These are phyloP conservation scores for Stenoptilia bipunctidactyla DNA, from an alignment of 2,888 invertebrate species.

Conservation along the genomic window DNA sequence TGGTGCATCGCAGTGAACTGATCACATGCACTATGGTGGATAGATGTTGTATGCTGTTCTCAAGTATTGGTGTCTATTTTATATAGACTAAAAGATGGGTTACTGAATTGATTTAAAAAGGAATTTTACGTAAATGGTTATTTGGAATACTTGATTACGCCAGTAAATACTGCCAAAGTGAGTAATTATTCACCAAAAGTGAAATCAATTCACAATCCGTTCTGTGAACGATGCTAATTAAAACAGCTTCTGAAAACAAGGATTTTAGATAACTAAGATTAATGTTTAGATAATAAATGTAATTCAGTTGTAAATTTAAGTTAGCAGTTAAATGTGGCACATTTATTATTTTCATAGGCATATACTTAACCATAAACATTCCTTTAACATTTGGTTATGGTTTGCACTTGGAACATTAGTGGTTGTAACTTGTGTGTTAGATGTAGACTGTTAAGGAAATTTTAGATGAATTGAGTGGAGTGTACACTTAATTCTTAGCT, in stretches of 20 bases:
- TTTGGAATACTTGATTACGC: conserved; percentile 40
- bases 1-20: conserved; percentile 64
- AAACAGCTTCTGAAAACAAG: conserved; percentile 60
- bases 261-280: conserved; percentile 61
- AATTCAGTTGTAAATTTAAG: conserved; percentile 69
- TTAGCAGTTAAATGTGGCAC: conserved; percentile 66
- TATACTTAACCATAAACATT: conserved; percentile 68
- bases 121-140: conserved; percentile 29
- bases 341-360: conserved; percentile 65
- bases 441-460: conserved; percentile 8
- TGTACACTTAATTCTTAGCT: too few species aligned
- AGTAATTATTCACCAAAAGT: conserved; percentile 48
- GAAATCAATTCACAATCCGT: conserved; percentile 63
- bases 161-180: conserved; percentile 68
- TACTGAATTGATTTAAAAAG: conserved; percentile 39
- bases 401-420: conserved; percentile 37
- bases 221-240: conserved; percentile 64
- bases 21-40: conserved; percentile 31
- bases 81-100: conserved; percentile 43
- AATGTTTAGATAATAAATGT: conserved; percentile 58
- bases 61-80: conserved; percentile 52
- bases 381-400: conserved; percentile 63
- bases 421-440: conserved; percentile 14
- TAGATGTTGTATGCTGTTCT: conserved; percentile 58
- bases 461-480: background rate